Percentiles rank a stretch among this genome's conserved stretches.
phyloP scores from a whole-genome alignment of 1,140 invertebrate genomes.

The Neodiprion lecontei region DNA sequence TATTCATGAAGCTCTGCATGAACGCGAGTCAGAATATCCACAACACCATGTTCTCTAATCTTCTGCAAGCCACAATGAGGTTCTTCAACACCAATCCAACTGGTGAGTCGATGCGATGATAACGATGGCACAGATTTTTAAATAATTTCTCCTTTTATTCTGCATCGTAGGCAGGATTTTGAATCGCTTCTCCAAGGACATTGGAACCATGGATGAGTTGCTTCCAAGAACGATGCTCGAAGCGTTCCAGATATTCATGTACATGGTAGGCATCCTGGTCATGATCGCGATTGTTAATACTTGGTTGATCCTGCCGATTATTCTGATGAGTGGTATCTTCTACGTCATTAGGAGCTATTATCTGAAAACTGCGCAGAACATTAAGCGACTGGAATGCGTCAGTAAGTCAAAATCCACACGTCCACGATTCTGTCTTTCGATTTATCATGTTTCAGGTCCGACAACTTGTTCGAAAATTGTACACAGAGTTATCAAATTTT shows the following conservation, averaged over 20 bases:
- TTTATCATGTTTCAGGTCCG: too few species aligned
- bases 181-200: slow-evolving; percentile 84
- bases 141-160: background rate
- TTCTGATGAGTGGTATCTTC: slow-evolving; percentile 64
- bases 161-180: slow-evolving; percentile 67
- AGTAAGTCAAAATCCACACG: slow-evolving; percentile 44
- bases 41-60: slow-evolving; percentile 81
- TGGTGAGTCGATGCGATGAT: slow-evolving; percentile 57
- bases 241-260: slow-evolving; percentile 59
- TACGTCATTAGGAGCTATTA: slow-evolving; percentile 66
- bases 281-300: slow-evolving; percentile 66
- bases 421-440: too few species aligned
- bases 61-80: slow-evolving; percentile 78
- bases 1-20: slow-evolving; percentile 84
- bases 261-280: slow-evolving; percentile 60
- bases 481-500: too few species aligned
- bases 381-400: slow-evolving; percentile 62
- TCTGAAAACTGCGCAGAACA: slow-evolving; percentile 45
- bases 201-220: slow-evolving; percentile 82
- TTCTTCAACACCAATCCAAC: slow-evolving; percentile 88
- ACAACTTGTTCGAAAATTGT: too few species aligned
- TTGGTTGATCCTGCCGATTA: slow-evolving; percentile 66
- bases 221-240: slow-evolving; percentile 79
- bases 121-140: background rate
- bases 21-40: slow-evolving; percentile 82